phyloP scores from a whole-genome alignment of 1,140 invertebrate species.

The Phymorhynchus buccinoides region DNA sequence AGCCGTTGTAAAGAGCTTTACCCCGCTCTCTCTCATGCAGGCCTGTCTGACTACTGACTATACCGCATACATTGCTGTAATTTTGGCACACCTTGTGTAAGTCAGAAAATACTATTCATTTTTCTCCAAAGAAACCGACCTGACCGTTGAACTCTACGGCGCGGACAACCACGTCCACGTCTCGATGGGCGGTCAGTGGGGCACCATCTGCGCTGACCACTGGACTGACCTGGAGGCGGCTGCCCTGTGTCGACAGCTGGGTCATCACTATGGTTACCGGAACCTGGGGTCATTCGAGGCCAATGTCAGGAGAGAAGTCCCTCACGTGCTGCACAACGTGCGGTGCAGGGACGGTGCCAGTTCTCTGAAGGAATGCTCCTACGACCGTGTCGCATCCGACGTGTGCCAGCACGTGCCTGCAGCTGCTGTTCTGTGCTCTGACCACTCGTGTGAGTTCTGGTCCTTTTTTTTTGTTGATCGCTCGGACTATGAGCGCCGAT shows the following conservation, averaged over 20 bases:
- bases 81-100: too few relatives aligned
- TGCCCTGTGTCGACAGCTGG: slow-evolving; percentile 14
- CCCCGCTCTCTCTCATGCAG: too few relatives aligned
- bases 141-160: background rate
- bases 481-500: too few relatives aligned
- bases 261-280: slow-evolving; percentile 13
- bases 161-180: background rate
- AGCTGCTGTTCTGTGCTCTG: background rate
- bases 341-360: background rate
- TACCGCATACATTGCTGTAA: too few relatives aligned
- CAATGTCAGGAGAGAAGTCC: background rate
- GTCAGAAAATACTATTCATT: background rate
- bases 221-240: slow-evolving; percentile 9
- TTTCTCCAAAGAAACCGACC: background rate
- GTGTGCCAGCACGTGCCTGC: background rate
- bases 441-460: background rate
- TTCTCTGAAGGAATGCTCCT: background rate
- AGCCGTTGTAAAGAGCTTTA: background rate
- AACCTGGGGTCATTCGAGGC: background rate
- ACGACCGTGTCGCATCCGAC: background rate
- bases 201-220: slow-evolving; percentile 20
- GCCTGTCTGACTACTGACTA: too few relatives aligned
- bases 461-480: background rate
- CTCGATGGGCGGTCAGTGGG: slow-evolving; percentile 4
- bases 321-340: slow-evolving; percentile 21